phyloP scores from a whole-genome alignment of 2,888 invertebrate genomes.

The Gandaritis pyraliata region DNA sequence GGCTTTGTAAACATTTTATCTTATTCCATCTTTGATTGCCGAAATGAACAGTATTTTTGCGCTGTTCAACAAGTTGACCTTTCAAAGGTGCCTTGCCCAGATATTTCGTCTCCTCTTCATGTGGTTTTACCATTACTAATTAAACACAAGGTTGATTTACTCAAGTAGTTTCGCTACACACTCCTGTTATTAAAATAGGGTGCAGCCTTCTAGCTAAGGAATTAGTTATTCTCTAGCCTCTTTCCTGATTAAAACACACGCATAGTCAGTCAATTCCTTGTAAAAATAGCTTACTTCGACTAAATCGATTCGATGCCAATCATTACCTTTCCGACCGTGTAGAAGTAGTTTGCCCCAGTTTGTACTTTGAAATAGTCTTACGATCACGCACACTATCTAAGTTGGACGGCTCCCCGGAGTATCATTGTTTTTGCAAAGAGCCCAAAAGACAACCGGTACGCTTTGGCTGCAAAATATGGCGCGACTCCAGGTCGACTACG shows the following conservation, averaged over 20 bases:
- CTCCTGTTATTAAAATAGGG: no score
- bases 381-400: slow-evolving; percentile 35
- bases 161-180: no score
- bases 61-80: slow-evolving; percentile 15
- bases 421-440: slow-evolving; percentile 21
- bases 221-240: no score
- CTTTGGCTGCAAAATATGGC: slow-evolving; percentile 5
- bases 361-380: slow-evolving; percentile 26
- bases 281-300: slow-evolving; percentile 1
- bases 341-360: slow-evolving; percentile 36
- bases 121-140: no score
- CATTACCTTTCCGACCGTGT: slow-evolving; percentile 34
- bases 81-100: no score
- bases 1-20: slow-evolving; percentile 17
- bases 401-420: slow-evolving; percentile 18
- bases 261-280: background rate
- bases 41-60: background rate
- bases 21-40: slow-evolving; percentile 2
- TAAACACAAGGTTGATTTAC: no score
- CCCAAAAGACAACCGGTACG: slow-evolving; percentile 12
- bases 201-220: no score
- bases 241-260: no score
- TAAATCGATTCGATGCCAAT: slow-evolving; percentile 31
- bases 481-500: slow-evolving; percentile 8
- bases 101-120: no score